Conservation (phyloP, 2,797 vertebrate species). For the Sarcophilus harrisii region DNA sequence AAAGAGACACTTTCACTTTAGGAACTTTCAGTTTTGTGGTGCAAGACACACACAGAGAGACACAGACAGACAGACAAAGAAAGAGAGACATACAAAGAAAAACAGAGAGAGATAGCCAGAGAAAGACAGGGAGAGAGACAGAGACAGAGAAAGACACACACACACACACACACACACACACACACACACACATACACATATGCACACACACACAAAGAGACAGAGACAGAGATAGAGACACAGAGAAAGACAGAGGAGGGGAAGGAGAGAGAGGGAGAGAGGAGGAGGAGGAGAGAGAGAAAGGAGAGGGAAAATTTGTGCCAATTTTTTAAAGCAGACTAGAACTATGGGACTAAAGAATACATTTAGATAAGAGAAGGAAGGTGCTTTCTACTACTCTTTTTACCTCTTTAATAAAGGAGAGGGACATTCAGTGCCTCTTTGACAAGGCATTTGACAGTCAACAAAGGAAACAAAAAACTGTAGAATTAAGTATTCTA, state of each 20-base stretch:
- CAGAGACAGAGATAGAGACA: no score
- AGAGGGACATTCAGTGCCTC: constrained; percentile 14
- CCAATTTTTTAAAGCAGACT: neutral
- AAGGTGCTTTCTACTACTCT: neutral
- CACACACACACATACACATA: no score
- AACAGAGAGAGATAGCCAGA: no score
- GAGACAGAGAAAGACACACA: no score
- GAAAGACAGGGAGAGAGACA: no score
- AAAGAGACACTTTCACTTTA: neutral
- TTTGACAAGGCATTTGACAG: neutral
- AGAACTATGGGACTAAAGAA: neutral
- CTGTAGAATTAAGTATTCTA: constrained; percentile 45
- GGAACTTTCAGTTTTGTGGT: neutral
- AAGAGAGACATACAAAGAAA: no score
- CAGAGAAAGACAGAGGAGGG: neutral
- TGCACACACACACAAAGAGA: no score
- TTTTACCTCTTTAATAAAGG: neutral
- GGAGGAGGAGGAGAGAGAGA: no score
- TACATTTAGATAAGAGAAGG: neutral
- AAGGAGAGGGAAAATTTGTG: neutral
- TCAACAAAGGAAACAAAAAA: neutral
- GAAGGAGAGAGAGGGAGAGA: neutral
- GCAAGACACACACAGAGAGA: neutral
- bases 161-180: no score
- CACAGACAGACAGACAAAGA: no score